Evolutionary conservation across 2,888 invertebrate genomes (phyloP).

Genomic region (Drosophila melanosoma): DNA sequence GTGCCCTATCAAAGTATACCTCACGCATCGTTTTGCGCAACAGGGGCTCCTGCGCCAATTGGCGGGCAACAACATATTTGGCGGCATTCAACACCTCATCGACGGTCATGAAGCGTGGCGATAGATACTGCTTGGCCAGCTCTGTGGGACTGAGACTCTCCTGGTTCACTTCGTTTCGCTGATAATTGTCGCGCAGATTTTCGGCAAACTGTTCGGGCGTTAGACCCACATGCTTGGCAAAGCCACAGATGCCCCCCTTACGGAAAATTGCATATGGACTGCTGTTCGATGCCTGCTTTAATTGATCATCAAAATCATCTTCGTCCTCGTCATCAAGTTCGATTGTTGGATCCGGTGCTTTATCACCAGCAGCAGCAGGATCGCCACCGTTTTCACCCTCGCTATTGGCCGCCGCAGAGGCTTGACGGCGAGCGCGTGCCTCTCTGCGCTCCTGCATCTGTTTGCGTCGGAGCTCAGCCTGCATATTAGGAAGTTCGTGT

Average conservation of each 20-base stretch:
- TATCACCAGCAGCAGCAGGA: constrained; percentile 28
- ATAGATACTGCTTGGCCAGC: constrained; percentile 91
- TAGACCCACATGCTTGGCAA: constrained; percentile 96
- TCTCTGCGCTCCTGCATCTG: constrained; percentile 85
- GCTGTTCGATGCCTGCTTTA: constrained; percentile 94
- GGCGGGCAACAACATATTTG: constrained; percentile 97
- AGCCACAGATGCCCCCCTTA: constrained; percentile 92
- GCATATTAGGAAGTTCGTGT: constrained; percentile 93
- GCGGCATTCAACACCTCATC: constrained; percentile 96
- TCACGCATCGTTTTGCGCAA: constrained; percentile 94
- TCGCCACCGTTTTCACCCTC: constrained; percentile 76
- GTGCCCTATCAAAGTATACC: constrained; percentile 94
- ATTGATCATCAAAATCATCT: constrained; percentile 88
- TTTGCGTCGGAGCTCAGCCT: constrained; percentile 89
- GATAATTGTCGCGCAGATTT: constrained; percentile 97
- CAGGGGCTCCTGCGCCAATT: constrained; percentile 95
- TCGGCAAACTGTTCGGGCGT: constrained; percentile 98
- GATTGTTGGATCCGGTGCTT: constrained; percentile 80
- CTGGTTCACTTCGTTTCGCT: constrained; percentile 97
- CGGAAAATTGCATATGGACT: constrained; percentile 95
- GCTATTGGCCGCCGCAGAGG: constrained; percentile 53
- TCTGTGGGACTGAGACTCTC: constrained; percentile 93
- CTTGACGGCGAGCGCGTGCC: constrained; percentile 57
- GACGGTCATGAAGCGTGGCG: constrained; percentile 88
- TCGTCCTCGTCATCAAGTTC: constrained; percentile 89